Base-by-base conservation (phyloP, 2,888 invertebrate species). In the Lasioglossum lativentre region DNA sequence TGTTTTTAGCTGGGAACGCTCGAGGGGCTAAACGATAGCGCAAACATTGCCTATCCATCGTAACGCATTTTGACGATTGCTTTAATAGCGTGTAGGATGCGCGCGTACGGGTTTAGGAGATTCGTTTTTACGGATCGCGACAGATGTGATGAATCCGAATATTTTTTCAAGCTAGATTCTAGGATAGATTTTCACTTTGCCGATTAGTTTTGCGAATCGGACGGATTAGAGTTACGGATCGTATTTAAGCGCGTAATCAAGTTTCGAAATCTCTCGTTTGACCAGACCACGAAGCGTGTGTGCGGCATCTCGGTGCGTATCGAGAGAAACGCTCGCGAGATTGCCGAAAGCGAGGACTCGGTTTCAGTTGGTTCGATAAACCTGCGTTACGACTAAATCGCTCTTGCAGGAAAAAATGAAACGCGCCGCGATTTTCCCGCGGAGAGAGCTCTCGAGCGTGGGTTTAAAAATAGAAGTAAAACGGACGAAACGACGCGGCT, bases 231-330 rank as follows among this genome's bases (percentile, higher is more conserved):
- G 12, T 56, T 56, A 56, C 56, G 56, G 56, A 56, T 12, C n/a
- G 56, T 10, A 1, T 56, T 56, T 12, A 12, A 0, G n/a, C n/a
- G n/a, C 4, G 23, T 12, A 12, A 56, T 23, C 52, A 3, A 10
- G 23, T n/a, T n/a, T n/a, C 10, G 23, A n/a, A 10, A n/a, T 52
- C n/a, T 52, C 52, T 23, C 52, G 8, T n/a, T 8, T 8, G n/a
- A 52, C 1, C n/a, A 10, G n/a, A 10, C 52, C 23, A n/a, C 52
- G 56, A 23, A 23, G 8, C 0, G 23, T 6, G 6, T 6, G 27
- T 27, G 0, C 27, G 68, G 75, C 87, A 88, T 92, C 86, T 86
- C 77, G 84, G 85, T 0, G 40, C 86, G 87, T 91, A 90, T 90
- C 47, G 47, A 3, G 19, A 56, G 80, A 91, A 92, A 91, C 88